Evolutionary conservation across 2,113 vertebrate genomes (phyloP), one percentile per base, ranked within the genome.

Genomic region (Lampris megalopsis): DNA sequence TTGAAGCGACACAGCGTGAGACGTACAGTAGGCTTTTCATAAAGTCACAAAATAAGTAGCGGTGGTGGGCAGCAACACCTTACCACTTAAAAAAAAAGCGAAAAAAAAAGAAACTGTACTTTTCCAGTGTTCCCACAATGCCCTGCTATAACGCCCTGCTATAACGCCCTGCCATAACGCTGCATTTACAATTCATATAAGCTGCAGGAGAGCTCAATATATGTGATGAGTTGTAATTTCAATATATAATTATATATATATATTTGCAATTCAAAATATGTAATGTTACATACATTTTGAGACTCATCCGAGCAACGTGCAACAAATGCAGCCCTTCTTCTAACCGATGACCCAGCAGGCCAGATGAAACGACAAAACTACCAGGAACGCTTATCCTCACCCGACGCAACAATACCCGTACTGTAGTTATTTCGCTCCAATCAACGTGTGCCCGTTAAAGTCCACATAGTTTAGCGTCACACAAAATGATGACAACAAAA

Each of bases 11-110:
- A 72, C 59, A 8, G 72, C 50, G 64, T 11, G 52, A 68, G 60
- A 36, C 38, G 45, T 58, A 61, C 42, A 54, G 63, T 62, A 56
- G 10, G 47, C 71, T 69, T 75, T 69, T 74, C 6, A 75, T 6
- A 59, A n/a, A 73, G 37, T 78, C 60, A 77, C 57, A 77, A 73
- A 69, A 73, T 59, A 73, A 49, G 24, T 49, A 66, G 45, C 72
- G 69, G 53, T 48, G 13, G 61, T 1, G 71, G 45, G 43, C 62
- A 76, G 69, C 52, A 68, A 71, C 72, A 82, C 43, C 73, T 70
- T 53, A 50, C 68, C 47, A 70, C 58, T 75, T 52, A 43, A 13
- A 71, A 47, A 52, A 24, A 24, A 24, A 24, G 24, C 24, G 24
- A 24, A 24, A 24, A 24, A 24, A 24, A 24, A 24, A 24, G 24